These are phyloP conservation scores for Drosophila pseudoananassae DNA, from an alignment of 1,140 invertebrate species.

Conservation along the genomic window DNA sequence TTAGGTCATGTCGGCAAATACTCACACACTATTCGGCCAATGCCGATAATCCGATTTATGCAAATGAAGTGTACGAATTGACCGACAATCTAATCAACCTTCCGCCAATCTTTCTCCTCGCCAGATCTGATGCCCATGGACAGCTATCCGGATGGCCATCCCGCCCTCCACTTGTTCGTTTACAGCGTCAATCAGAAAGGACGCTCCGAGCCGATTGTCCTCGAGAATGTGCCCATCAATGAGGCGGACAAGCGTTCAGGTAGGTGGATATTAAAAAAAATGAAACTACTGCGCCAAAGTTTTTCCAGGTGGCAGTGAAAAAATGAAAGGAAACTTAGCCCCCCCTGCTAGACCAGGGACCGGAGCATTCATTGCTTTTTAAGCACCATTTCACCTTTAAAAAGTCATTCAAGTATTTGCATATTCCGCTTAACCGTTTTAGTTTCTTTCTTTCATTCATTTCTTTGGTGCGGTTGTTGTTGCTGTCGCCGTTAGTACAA, in stretches of 20 bases:
- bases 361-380: conserved; percentile 78
- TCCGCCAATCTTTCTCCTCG: background rate
- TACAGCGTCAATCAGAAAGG: conserved; percentile 95
- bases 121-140: conserved; percentile 83
- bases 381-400: conserved; percentile 83
- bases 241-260: conserved; percentile 94
- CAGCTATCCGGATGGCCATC: conserved; percentile 84
- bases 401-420: conserved; percentile 83
- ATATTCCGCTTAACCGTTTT: conserved; percentile 83
- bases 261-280: conserved; percentile 83
- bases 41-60: no score
- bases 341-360: conserved; percentile 2
- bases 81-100: conserved; percentile 14
- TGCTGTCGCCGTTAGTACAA: conserved; percentile 66
- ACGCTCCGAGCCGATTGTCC: conserved; percentile 90
- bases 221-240: conserved; percentile 94
- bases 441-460: conserved; percentile 54
- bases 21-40: no score
- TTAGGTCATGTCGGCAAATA: no score
- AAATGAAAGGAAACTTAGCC: conserved; percentile 4
- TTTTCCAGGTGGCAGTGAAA: conserved; percentile 15
- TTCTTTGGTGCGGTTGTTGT: conserved; percentile 27
- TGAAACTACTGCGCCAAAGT: conserved; percentile 50
- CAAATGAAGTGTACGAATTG: background rate
- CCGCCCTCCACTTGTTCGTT: conserved; percentile 90